Base-by-base conservation (phyloP, 2,888 invertebrate species). In the Trilocha varians region DNA sequence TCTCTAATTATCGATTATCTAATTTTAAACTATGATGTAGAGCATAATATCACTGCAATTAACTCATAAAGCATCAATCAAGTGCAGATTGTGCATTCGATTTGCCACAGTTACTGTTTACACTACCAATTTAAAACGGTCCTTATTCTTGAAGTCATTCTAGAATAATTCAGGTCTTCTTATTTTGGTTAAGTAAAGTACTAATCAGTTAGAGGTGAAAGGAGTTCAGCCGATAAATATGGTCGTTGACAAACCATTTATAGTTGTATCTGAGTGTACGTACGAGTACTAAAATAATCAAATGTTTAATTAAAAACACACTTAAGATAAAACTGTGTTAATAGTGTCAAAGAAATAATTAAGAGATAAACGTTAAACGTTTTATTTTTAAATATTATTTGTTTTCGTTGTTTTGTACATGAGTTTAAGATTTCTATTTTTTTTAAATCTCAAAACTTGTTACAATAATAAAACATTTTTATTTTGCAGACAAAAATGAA, bases 131-230 rank as follows among this genome's bases (percentile, higher is more conserved):
- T 36, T 57, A 53, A 13, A n/a, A 25, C 47, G 67, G 58, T 25
- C 62, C 18, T 14, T 34, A 37, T 15, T 32, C 5, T 40, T 13
- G 36, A n/a, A 36, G 42, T 39, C 8, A 37, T 47, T 32, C 15
- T 5, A 34, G 45, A 44, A 34, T 49, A 41, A 52, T 39, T 45
- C 32, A 55, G 68, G 42, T 70, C 70, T 56, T 41, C 15, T 39
- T 50, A 50, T 38, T 45, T 36, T 70, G 67, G 75, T 52, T 14
- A 36, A 44, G 35, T 45, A 65, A 75, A 65, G 62, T 68, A 71
- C 75, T 72, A 75, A 79, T 79, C 78, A 76, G 72, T 71, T 70
- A 74, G 57, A 75, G 80, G 73, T 74, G 65, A 61, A 48, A 51
- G 42, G 43, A 62, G 75, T 76, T 78, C 73, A 70, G 52, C 48